Percentiles rank a stretch among this genome's conserved stretches.
These are phyloP conservation scores for Pogonomyrmex californicus DNA, from an alignment of 1,140 invertebrate species.

Conservation along the genomic window DNA sequence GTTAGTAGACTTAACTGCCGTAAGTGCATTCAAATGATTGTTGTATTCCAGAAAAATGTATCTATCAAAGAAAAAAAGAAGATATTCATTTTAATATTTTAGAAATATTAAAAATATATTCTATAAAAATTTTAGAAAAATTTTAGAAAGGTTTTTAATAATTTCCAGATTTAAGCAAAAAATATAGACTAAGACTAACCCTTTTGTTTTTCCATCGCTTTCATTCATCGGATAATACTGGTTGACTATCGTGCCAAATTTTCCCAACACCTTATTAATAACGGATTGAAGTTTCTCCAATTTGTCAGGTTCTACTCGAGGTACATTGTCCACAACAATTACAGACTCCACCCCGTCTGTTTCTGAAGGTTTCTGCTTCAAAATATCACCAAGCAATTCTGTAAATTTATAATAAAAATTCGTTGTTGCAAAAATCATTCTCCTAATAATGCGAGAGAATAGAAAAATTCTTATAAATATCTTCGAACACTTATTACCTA, in stretches of 20 bases:
- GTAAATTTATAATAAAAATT: slow-evolving; percentile 76
- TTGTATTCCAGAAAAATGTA: slow-evolving; percentile 98
- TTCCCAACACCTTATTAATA: slow-evolving; percentile 96
- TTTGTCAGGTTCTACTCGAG: slow-evolving; percentile 96
- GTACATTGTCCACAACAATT: slow-evolving; percentile 98
- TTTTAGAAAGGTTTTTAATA: not conserved
- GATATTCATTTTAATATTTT: not conserved
- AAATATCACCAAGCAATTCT: slow-evolving; percentile 96
- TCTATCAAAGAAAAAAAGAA: slow-evolving; percentile 78
- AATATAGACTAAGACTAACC: slow-evolving; percentile 86
- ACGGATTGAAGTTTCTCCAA: slow-evolving; percentile 97
- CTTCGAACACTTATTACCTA: not conserved
- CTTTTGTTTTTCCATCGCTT: slow-evolving; percentile 93
- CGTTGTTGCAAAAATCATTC: not conserved
- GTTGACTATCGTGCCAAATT: slow-evolving; percentile 96
- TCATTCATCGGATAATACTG: slow-evolving; percentile 96
- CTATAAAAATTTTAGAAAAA: not conserved
- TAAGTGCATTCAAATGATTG: slow-evolving; percentile 92
- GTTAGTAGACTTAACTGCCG: slow-evolving; percentile 95
- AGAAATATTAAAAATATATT: slow-evolving; percentile 11
- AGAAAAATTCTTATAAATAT: not conserved
- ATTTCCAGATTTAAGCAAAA: not conserved
- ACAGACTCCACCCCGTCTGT: slow-evolving; percentile 98
- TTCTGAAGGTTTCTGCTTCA: slow-evolving; percentile 96
- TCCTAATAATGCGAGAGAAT: not conserved